Conservation (phyloP, 92 coral and sea anemone species). For the Desmophyllum pertusum region DNA sequence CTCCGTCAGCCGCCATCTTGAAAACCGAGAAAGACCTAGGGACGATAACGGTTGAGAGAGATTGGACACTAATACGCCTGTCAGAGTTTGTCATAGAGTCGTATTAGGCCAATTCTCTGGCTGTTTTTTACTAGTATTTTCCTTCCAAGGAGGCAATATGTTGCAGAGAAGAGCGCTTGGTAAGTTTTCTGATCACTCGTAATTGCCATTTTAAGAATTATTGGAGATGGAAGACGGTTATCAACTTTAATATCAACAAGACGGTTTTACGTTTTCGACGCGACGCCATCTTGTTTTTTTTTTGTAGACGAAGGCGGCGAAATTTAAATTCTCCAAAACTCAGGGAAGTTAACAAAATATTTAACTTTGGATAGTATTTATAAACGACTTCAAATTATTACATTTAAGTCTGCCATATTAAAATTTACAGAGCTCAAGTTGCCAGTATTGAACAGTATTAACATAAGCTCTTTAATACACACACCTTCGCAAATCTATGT, state of each 20-base stretch:
- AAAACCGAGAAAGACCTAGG: neutral
- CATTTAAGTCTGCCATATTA: too few species aligned
- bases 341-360: too few species aligned
- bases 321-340: too few species aligned
- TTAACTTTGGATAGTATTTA: too few species aligned
- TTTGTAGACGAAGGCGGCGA: neutral
- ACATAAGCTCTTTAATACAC: too few species aligned
- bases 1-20: too few species aligned
- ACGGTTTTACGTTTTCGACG: neutral
- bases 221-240: neutral
- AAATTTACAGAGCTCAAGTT: too few species aligned
- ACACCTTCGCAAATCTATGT: too few species aligned
- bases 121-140: neutral
- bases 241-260: neutral
- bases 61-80: neutral
- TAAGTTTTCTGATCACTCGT: constrained; percentile 5
- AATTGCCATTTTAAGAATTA: neutral
- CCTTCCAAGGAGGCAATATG: neutral
- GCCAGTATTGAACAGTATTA: too few species aligned
- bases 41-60: neutral
- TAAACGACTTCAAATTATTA: too few species aligned
- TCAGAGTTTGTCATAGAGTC: neutral
- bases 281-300: constrained; percentile 2
- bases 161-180: constrained; percentile 27
- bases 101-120: neutral